Evolutionary conservation across 2,113 vertebrate genomes (phyloP).

Genomic region (Gallinago media): DNA sequence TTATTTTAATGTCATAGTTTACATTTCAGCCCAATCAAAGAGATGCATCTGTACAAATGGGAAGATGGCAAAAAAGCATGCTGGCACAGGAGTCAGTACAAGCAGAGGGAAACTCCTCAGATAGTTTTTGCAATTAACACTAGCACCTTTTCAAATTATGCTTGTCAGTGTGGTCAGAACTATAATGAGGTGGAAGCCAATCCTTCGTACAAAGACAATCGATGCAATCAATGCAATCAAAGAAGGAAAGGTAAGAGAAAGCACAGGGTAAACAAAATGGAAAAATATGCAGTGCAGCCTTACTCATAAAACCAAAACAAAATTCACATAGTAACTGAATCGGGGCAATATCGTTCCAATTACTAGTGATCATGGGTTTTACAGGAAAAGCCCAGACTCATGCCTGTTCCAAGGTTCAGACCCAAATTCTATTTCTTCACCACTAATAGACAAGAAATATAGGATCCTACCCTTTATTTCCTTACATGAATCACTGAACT

Average conservation of each 20-base stretch:
- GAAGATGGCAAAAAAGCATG: background rate
- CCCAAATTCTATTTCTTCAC: background rate
- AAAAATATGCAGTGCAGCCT: background rate
- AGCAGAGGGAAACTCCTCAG: background rate
- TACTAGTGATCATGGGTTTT: background rate
- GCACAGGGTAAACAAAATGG: background rate
- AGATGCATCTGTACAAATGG: background rate
- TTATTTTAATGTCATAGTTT: background rate
- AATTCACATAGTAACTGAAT: background rate
- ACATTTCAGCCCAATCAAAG: background rate
- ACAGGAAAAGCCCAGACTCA: background rate
- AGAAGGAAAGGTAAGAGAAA: background rate
- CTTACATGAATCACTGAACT: background rate
- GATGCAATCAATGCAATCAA: background rate
- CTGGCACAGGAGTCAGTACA: background rate
- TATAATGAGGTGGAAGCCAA: background rate
- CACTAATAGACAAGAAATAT: background rate
- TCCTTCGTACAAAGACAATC: background rate
- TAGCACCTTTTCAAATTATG: background rate
- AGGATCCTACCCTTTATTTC: background rate
- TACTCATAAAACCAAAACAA: background rate
- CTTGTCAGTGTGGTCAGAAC: background rate
- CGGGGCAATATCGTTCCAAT: background rate
- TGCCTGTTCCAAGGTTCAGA: background rate
- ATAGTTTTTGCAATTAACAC: background rate